Conservation (phyloP, 1,140 invertebrate genomes). For the Sycophila sp. region DNA sequence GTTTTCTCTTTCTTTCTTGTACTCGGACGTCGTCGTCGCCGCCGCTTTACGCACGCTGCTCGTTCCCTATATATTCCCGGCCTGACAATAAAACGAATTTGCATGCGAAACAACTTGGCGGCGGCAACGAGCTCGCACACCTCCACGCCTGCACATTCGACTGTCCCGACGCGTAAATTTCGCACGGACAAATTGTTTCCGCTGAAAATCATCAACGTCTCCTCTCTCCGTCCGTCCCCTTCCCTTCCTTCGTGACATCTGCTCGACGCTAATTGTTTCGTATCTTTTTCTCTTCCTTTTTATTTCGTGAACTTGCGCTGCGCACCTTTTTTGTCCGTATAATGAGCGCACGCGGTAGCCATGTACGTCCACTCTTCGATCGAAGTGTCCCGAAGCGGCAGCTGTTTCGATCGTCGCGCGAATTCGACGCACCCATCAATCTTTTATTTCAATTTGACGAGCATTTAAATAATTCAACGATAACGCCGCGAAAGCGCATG, state of each 20-base stretch:
- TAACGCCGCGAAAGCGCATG: too few species aligned
- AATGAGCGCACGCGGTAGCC: neutral
- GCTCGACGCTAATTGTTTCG: neutral
- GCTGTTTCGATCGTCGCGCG: too few species aligned
- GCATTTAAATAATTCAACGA: too few species aligned
- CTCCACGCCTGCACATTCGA: slow-evolving; percentile 47
- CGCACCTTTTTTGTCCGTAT: neutral
- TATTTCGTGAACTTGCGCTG: neutral
- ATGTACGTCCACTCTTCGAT: too few species aligned
- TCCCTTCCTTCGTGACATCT: neutral
- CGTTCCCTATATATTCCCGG: neutral
- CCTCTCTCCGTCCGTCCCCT: neutral
- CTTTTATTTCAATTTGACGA: too few species aligned
- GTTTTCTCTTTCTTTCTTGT: slow-evolving; percentile 49
- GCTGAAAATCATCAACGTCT: slow-evolving; percentile 51
- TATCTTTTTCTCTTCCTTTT: too few species aligned
- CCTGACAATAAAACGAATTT: slow-evolving; percentile 65
- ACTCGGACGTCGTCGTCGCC: slow-evolving; percentile 37
- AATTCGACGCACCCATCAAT: too few species aligned
- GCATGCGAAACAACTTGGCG: slow-evolving; percentile 60
- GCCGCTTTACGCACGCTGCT: neutral
- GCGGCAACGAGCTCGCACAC: neutral
- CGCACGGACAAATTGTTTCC: slow-evolving; percentile 53
- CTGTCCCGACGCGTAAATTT: slow-evolving; percentile 56
- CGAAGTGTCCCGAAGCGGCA: too few species aligned